These are phyloP conservation scores for Tragelaphus strepsiceros DNA, from an alignment of 2,113 vertebrate species.

Conservation along the genomic window DNA sequence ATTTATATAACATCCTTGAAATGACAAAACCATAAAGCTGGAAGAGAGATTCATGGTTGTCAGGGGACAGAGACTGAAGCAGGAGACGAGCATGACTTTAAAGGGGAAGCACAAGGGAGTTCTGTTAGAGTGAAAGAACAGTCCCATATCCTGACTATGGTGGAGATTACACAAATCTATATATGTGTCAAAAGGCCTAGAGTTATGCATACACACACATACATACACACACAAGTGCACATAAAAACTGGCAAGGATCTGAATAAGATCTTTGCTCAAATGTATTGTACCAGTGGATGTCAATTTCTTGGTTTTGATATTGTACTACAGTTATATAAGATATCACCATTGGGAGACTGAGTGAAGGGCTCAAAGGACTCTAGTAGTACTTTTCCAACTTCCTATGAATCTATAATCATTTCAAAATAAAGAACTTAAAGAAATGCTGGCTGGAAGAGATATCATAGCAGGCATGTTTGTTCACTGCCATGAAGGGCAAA, in stretches of 20 bases:
- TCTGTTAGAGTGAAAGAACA: background rate
- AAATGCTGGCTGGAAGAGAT: background rate
- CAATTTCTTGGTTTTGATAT: background rate
- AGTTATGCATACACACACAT: background rate
- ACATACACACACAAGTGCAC: background rate
- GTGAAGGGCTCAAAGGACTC: background rate
- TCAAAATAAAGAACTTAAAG: background rate
- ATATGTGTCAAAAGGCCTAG: background rate
- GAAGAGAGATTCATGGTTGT: background rate
- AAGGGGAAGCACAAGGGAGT: background rate
- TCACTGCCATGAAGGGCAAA: background rate
- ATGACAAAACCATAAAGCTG: constrained; percentile 7
- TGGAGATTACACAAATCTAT: background rate
- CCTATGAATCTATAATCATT: background rate
- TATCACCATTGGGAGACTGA: background rate
- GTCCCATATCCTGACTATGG: background rate
- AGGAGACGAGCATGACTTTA: background rate
- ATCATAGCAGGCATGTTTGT: background rate
- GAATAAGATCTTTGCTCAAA: background rate
- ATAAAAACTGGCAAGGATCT: background rate
- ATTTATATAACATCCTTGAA: constrained; percentile 6
- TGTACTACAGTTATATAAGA: background rate
- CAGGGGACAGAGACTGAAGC: background rate
- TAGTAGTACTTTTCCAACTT: background rate
- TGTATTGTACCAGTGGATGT: background rate